A percentile compares a stretch with the other conserved stretches of the same genome.
phyloP scores from a whole-genome alignment of 2,113 vertebrate species.

The Grammomys dolichurus region DNA sequence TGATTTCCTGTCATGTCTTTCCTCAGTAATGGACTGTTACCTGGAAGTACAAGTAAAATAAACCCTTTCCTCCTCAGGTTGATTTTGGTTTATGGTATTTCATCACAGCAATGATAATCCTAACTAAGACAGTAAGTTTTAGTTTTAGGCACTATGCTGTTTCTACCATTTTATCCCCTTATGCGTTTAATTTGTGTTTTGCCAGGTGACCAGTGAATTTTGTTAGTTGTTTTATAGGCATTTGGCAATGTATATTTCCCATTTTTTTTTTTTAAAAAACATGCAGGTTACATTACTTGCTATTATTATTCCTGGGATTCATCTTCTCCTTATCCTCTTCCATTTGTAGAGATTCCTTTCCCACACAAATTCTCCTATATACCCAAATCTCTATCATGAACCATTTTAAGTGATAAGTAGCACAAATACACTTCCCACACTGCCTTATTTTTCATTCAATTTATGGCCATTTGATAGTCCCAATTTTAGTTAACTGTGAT shows the following conservation, averaged over 20 bases:
- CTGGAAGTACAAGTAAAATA: background rate
- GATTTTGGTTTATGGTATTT: background rate
- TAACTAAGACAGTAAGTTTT: background rate
- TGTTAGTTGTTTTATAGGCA: background rate
- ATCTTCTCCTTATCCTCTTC: background rate
- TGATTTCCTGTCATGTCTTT: background rate
- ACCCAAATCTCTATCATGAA: background rate
- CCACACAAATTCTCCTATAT: background rate
- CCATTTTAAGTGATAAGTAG: background rate
- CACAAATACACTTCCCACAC: background rate
- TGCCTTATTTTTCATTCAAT: slow-evolving; percentile 7
- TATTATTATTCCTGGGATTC: background rate
- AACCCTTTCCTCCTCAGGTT: background rate
- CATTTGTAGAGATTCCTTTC: background rate
- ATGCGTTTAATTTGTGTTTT: background rate
- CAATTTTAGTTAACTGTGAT: background rate
- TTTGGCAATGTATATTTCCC: background rate
- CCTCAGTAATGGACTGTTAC: background rate
- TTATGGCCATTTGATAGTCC: background rate
- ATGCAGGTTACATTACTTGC: background rate
- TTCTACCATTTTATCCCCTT: background rate
- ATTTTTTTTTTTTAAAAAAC: background rate
- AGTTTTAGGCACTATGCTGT: background rate
- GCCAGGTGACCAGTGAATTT: background rate
- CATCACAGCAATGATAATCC: background rate